A percentile compares a stretch with the other conserved stretches of the same genome.
Conservation (phyloP, 2,888 invertebrate genomes). For the Cataglyphis albicans region DNA sequence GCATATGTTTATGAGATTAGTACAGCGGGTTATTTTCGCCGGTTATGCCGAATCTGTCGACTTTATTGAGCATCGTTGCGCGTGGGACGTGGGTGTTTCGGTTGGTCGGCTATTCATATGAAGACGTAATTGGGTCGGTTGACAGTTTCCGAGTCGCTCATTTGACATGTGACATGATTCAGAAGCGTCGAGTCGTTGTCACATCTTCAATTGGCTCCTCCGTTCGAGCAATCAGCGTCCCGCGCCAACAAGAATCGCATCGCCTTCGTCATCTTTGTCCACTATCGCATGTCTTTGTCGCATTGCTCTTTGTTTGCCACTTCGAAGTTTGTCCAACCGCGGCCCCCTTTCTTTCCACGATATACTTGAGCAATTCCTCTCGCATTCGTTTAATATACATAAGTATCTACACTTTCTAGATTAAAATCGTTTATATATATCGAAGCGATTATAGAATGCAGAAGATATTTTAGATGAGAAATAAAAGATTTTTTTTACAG, state of each 20-base stretch:
- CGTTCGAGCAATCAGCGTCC: conserved; percentile 80
- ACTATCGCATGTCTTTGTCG: conserved; percentile 28
- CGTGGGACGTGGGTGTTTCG: conserved; percentile 79
- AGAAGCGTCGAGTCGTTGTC: conserved; percentile 85
- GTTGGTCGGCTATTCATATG: conserved; percentile 78
- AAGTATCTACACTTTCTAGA: neutral
- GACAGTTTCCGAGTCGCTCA: conserved; percentile 84
- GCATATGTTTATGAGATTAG: conserved; percentile 9
- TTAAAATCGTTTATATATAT: neutral
- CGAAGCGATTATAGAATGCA: neutral
- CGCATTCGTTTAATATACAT: neutral
- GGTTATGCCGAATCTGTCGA: conserved; percentile 77
- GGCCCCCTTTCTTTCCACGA: conserved; percentile 62
- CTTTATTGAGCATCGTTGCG: conserved; percentile 63
- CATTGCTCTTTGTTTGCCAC: conserved; percentile 40
- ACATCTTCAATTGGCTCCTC: conserved; percentile 84
- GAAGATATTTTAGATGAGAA: neutral
- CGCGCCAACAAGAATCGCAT: conserved; percentile 73
- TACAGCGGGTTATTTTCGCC: conserved; percentile 73
- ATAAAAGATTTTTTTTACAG: neutral
- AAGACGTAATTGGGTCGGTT: conserved; percentile 84
- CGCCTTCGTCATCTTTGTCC: conserved; percentile 57
- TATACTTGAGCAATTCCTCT: conserved; percentile 12
- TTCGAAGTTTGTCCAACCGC: conserved; percentile 21
- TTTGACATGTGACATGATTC: conserved; percentile 86